These are phyloP conservation scores for Oreochromis aureus DNA, from an alignment of 2,113 vertebrate species.

Conservation along the genomic window DNA sequence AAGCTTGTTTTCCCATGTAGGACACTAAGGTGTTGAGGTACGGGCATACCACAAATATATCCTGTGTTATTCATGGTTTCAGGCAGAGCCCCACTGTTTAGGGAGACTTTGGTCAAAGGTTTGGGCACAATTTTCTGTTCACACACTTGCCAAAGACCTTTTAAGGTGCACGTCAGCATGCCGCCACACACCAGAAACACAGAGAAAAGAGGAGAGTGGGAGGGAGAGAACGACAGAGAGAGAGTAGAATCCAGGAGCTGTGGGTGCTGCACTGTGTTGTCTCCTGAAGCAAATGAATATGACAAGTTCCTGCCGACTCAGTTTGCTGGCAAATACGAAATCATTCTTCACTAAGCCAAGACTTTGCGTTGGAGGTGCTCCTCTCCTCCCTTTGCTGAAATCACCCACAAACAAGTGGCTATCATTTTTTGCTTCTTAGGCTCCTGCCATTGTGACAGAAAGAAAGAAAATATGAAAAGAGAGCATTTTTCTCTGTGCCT, in stretches of 20 bases:
- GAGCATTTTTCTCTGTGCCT: neutral
- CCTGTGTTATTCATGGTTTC: constrained; percentile 33
- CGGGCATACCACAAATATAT: neutral
- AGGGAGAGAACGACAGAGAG: neutral
- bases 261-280: constrained; percentile 1
- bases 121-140: constrained; percentile 34
- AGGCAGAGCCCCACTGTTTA: constrained; percentile 41
- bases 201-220: neutral
- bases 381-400: neutral
- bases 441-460: neutral
- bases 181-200: neutral
- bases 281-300: constrained; percentile 34
- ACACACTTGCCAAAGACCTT: constrained; percentile 45
- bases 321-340: constrained; percentile 32
- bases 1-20: neutral
- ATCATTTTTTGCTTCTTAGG: neutral
- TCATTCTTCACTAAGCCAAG: neutral
- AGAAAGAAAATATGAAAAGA: neutral
- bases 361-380: neutral
- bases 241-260: neutral
- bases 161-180: constrained; percentile 30
- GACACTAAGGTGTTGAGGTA: neutral
- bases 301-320: constrained; percentile 34
- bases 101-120: constrained; percentile 52
- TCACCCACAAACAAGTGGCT: neutral